Base-by-base conservation (phyloP, 2,888 invertebrate species). In the Xestia c-nigrum region DNA sequence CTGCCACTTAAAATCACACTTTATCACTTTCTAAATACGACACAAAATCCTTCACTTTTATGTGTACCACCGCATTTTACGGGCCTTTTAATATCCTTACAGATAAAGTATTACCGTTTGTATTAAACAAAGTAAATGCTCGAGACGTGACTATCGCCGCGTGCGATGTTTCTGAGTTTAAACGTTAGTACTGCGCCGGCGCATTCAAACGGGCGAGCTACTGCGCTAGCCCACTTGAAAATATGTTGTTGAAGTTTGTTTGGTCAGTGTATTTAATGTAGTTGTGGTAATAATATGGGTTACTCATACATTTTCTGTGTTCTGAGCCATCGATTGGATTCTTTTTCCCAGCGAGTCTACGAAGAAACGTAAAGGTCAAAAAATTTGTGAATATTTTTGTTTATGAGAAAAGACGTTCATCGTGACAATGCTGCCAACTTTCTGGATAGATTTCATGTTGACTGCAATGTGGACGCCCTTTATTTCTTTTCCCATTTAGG, bases 111-210 rank as follows among this genome's bases (percentile, higher is more conserved):
- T 80, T 81, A 85, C 76, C 61, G 61, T 84, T 76, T 50, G 67
- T 71, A 55, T 81, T 55, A 71, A 24, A 68, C 52, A 69, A 74
- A 74, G 72, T 69, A 75, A 80, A 74, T 63, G 65, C 59, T 16
- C 43, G 55, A 83, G 74, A 86, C 88, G 86, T 86, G 87, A 87
- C 82, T 65, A 31, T 66, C 31, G 69, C 69, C 74, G 78, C 84
- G 87, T 82, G 82, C 66, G 74, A 40, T 61, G 66, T 59, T 64
- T 76, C 65, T 21, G 78, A 75, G 55, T 38, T 57, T 71, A 63
- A 57, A 65, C 73, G 70, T 24, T 72, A 52, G 46, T 64, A 47
- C 16, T 81, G 86, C 88, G 81, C 76, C 31, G n/a, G 88, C 74
- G 87, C 74, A 61, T 80, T 73, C 43, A 7, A 40, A 78, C 65